phyloP scores from a whole-genome alignment of 2,888 invertebrate species.

The Micoletzkya japonica region DNA sequence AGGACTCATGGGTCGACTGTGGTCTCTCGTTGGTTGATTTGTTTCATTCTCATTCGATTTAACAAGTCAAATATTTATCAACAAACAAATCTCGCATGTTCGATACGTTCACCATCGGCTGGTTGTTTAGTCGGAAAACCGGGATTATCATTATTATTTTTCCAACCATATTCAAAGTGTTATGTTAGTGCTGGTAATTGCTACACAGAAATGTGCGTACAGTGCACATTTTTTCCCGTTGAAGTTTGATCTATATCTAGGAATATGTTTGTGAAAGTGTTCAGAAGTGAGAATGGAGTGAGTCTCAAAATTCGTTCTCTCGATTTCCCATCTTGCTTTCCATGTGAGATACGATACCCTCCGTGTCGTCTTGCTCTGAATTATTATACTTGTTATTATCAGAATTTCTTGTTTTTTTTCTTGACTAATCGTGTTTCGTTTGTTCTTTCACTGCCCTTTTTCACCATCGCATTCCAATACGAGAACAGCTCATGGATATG shows the following conservation, averaged over 20 bases:
- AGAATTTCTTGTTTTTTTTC: not conserved
- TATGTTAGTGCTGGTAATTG: too few relatives aligned
- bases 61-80: not conserved
- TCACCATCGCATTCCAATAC: too few relatives aligned
- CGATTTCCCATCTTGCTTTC: conserved; percentile 22
- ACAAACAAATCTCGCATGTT: not conserved
- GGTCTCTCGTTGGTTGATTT: conserved; percentile 21
- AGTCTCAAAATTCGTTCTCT: conserved; percentile 7
- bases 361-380: conserved; percentile 27
- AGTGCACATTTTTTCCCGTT: too few relatives aligned
- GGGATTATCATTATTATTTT: not conserved
- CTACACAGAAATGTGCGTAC: too few relatives aligned
- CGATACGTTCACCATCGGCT: not conserved
- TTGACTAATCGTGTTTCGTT: too few relatives aligned
- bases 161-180: not conserved
- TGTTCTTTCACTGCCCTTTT: too few relatives aligned
- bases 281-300: not conserved
- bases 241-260: not conserved
- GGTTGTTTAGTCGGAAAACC: not conserved
- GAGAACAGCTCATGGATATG: too few relatives aligned
- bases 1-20: conserved; percentile 22
- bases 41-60: not conserved
- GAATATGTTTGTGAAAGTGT: not conserved
- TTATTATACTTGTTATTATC: not conserved
- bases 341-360: conserved; percentile 18